Base-by-base conservation (phyloP, 2,888 invertebrate genomes). In the Notodonta ziczac region DNA sequence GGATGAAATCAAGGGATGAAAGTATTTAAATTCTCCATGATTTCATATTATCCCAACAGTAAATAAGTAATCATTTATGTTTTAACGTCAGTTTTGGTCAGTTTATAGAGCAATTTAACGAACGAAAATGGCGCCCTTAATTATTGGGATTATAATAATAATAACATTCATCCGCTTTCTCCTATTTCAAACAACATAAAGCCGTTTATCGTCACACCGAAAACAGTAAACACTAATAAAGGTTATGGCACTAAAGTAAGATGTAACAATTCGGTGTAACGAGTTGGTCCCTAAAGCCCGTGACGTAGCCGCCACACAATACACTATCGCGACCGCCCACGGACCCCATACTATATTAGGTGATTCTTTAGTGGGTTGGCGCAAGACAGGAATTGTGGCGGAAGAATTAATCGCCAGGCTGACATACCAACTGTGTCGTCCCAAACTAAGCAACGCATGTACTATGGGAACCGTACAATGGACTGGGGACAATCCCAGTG, bases 241-340 rank as follows among this genome's bases (percentile, higher is more conserved):
- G 70, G 69, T 69, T 72, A 75, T 72, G 69, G 67, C 66, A 69
- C 72, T 70, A 69, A 76, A 77, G 75, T 77, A 72, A 72, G 71
- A 75, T 74, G 74, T 74, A 76, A 78, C 78, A 78, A 74, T 78
- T 74, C 71, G 68, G 69, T 64, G 73, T 78, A 78, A 78, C 76
- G 74, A 77, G 72, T 63, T 63, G 46, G 68, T 74, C 77, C 73
- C 76, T 63, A 66, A 69, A 70, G 72, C 72, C 65, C 68, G 72
- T 69, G 73, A 74, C 76, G 69, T 72, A 77, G 76, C 71, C 74
- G 63, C 73, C 73, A 70, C 76, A 78, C 74, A 70, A 73, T 76
- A 71, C 72, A 71, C 77, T 77, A 76, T 75, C 74, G 73, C 64
- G 66, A 66, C 70, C 68, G 54, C 56, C 72, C 64, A 65, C 69